Conservation (phyloP, 2,113 vertebrate genomes). For the Gallinago undulata region DNA sequence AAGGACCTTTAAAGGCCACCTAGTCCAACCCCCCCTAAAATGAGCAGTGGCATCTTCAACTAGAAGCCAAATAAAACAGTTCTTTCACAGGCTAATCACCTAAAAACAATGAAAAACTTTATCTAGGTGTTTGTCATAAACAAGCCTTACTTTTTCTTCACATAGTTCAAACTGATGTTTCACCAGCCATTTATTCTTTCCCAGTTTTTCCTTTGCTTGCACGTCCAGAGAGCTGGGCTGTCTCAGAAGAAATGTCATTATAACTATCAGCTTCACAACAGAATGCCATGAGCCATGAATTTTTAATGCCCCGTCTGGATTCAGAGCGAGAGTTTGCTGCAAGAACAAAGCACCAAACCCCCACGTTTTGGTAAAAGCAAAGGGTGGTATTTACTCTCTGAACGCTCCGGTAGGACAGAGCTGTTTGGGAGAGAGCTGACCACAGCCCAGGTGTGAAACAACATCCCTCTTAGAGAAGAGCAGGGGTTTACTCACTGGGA, state of each 20-base stretch:
- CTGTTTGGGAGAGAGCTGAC: not conserved
- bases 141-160: not conserved
- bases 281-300: not conserved
- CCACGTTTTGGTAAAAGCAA: not conserved
- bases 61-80: not conserved
- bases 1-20: not conserved
- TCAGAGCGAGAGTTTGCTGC: not conserved
- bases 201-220: not conserved
- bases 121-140: not conserved
- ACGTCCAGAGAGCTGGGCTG: not conserved
- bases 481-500: not conserved
- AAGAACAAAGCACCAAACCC: accelerated
- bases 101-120: not conserved
- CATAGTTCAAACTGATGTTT: not conserved
- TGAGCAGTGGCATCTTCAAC: not conserved
- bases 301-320: not conserved
- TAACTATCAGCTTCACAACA: not conserved
- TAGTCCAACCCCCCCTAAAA: not conserved
- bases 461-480: accelerated
- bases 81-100: not conserved
- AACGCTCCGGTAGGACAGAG: not conserved
- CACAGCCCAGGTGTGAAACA: not conserved
- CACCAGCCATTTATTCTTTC: not conserved
- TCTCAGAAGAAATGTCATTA: not conserved
- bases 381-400: not conserved